Evolutionary conservation across 2,888 invertebrate genomes (phyloP), one percentile per base, ranked within the genome.

Genomic region (Rhingia rostrata): DNA sequence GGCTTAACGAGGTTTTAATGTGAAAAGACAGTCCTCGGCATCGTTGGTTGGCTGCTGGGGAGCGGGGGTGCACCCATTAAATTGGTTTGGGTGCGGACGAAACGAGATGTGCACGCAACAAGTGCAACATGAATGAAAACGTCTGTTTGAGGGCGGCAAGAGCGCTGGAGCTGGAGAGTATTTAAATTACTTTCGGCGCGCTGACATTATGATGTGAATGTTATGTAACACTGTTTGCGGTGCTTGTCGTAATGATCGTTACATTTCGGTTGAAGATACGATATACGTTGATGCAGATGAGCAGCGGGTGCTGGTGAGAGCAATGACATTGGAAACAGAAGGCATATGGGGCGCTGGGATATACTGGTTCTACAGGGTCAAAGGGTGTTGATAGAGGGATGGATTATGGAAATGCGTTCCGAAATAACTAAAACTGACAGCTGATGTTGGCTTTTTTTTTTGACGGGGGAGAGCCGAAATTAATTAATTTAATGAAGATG

Each of bases 1-100:
- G 84, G 80, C 84, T 84, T 84, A 84, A 84, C 84, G 84, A 84
- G 80, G 84, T 84, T 84, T 84, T 84, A 84, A 84, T 84, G 84
- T 75, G 80, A 39, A 75, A 56, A 75, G 69, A 66, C 73, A 53
- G 64, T 84, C 67, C 39, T 69, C 67, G 61, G 30, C 67, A 70
- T 53, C 43, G 54, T 37, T 43, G 14, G 37, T 33, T 7, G 43
- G 53, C n/a, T 7, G 43, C 6, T 14, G 30, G 30, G 49, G 12
- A n/a, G 61, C 30, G 56, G 14, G 41, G 35, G 14, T 32, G 41
- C 32, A 35, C 41, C 30, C 47, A 67, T 66, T 37, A 67, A 72
- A 66, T 60, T 66, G 72, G 60, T 51, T 60, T 60, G 64, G 79
- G 45, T 66, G 72, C 9, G 43, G 22, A 22, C 63, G 64, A 56